Evolutionary conservation across 2,888 invertebrate species (phyloP), one percentile per base, ranked within the genome.

Genomic region (Himalopsyche anomala): DNA sequence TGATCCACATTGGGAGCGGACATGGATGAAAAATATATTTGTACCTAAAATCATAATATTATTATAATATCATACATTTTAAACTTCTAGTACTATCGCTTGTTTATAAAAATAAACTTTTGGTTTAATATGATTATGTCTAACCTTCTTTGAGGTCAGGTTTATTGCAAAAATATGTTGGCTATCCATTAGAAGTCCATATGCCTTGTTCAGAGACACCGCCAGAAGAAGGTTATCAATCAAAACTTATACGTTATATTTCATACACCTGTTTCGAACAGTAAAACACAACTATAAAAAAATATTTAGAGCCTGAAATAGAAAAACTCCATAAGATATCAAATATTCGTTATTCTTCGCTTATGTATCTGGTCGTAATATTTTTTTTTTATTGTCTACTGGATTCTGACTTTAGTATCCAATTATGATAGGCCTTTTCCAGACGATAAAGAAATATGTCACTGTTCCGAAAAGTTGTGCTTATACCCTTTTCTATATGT

Each of bases 391-490:
- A 62, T 62, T 62, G 62, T 62, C 62, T 62, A 62, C 62, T 28
- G 62, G 62, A 62, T 62, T 19, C 62, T 62, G 28, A 28, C 28
- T 62, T 62, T 62, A 62, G 62, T 62, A 62, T 62, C 62, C 62
- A 62, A 62, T 62, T 62, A 62, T 62, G 62, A 62, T 62, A 62
- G 62, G 62, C 28, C 62, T 62, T 62, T 62, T 62, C 62, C 62
- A 62, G 62, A 62, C 62, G 62, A 62, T 62, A 62, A 62, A 62
- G 62, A 62, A 62, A 62, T 62, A 62, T 62, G 62, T 62, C 62
- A 62, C 19, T 62, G 62, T 19, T 62, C n/a, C 62, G 11, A 62
- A 45, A 62, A 62, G 19, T 62, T 62, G 62, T n/a, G 62, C 62
- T 19, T 28, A 62, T 62, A 62, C 62, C 62, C 62, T 62, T 56